These are phyloP conservation scores for Vanessa cardui DNA, from an alignment of 2,888 invertebrate species.

Conservation along the genomic window DNA sequence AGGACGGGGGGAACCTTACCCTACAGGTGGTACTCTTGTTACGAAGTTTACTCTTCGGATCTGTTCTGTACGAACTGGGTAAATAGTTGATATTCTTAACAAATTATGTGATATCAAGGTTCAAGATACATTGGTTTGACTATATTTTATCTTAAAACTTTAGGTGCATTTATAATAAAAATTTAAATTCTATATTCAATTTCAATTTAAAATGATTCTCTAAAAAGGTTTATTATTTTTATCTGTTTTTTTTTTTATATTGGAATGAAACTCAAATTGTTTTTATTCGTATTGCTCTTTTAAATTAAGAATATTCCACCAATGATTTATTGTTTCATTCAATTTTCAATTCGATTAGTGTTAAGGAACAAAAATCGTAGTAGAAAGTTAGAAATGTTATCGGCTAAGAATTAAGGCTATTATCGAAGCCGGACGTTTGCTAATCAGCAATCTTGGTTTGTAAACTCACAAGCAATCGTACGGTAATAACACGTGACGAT, in stretches of 20 bases:
- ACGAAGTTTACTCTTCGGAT: constrained; percentile 3
- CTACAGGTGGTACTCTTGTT: constrained; percentile 53
- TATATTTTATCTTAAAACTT: background rate
- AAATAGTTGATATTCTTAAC: no score
- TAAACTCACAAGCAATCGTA: background rate
- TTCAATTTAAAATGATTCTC: no score
- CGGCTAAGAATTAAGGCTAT: constrained; percentile 1
- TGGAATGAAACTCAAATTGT: no score
- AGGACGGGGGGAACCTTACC: constrained; percentile 58
- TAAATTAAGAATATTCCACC: no score
- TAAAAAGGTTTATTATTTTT: no score
- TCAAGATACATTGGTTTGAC: background rate
- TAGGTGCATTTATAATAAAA: no score
- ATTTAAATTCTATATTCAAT: no score
- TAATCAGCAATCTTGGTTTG: constrained; percentile 6
- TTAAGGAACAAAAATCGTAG: background rate
- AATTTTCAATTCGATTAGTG: background rate
- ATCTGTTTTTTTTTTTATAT: no score
- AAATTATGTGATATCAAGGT: background rate
- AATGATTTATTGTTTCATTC: no score
- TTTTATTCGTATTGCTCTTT: no score
- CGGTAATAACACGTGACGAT: constrained; percentile 2
- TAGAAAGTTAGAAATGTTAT: constrained; percentile 4
- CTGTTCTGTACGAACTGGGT: background rate
- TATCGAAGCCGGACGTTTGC: constrained; percentile 10